A percentile compares a stretch with the other conserved stretches of the same genome.
These are phyloP conservation scores for Panagrolaimus sp. DNA, from an alignment of 1,140 invertebrate species.

Conservation along the genomic window DNA sequence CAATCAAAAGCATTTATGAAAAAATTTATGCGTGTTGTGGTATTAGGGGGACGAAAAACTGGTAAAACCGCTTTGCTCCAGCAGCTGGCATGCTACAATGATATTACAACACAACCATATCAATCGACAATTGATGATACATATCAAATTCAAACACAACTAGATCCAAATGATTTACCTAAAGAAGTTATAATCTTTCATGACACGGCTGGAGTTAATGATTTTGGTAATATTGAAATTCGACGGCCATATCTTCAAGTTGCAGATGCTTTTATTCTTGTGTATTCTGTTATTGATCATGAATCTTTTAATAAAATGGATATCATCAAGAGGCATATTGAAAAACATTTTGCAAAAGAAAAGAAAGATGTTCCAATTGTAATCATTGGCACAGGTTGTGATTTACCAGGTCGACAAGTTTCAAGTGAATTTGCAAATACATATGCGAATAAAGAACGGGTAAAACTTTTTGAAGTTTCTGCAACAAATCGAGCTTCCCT, in stretches of 20 bases:
- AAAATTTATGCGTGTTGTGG: conserved; percentile 37
- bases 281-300: conserved; percentile 50
- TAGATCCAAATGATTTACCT: conserved; percentile 17
- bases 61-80: conserved; percentile 44
- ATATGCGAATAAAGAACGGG: conserved; percentile 46
- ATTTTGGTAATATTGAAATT: conserved; percentile 41
- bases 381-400: conserved; percentile 46
- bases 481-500: conserved; percentile 44
- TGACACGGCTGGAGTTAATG: conserved; percentile 49
- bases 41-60: conserved; percentile 30
- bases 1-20: background rate
- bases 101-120: conserved; percentile 42
- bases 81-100: conserved; percentile 32
- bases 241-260: conserved; percentile 46
- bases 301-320: conserved; percentile 54
- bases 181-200: conserved; percentile 52
- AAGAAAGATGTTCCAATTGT: conserved; percentile 55
- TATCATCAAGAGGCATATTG: conserved; percentile 51
- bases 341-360: conserved; percentile 47
- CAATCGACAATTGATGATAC: conserved; percentile 56
- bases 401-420: conserved; percentile 42
- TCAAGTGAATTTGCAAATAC: conserved; percentile 41
- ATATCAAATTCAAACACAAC: conserved; percentile 48
- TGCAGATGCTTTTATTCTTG: conserved; percentile 54
- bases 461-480: conserved; percentile 46